Evolutionary conservation across 2,888 invertebrate genomes (phyloP).

Genomic region (Metacarcinus magister): DNA sequence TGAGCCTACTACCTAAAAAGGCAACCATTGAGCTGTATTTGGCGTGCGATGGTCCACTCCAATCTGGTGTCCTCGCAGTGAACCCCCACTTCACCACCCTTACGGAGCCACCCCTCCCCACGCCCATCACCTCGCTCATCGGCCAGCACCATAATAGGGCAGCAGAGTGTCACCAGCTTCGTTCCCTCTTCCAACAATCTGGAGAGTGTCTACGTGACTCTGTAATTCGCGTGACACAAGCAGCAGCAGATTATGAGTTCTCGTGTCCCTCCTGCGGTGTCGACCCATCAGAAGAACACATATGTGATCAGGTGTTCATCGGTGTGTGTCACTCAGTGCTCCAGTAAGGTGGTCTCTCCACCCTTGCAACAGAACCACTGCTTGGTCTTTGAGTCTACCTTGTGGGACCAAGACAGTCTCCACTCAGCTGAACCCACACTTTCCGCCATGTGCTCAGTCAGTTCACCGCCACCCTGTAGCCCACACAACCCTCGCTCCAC

Average conservation of each 20-base stretch:
- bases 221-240: not conserved
- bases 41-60: not conserved
- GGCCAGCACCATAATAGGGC: not conserved
- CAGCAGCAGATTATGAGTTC: not conserved
- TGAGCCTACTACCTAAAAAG: too few relatives aligned
- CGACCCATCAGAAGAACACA: not conserved
- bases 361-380: slow-evolving; percentile 13
- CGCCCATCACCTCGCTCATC: not conserved
- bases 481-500: not conserved
- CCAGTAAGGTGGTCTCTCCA: not conserved
- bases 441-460: not conserved
- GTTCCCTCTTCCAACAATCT: not conserved
- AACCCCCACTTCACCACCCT: slow-evolving; percentile 7
- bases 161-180: not conserved
- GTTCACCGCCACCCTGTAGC: not conserved
- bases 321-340: slow-evolving; percentile 20
- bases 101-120: not conserved
- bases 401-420: not conserved
- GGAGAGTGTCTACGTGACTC: not conserved
- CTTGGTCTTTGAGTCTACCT: not conserved
- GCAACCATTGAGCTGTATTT: too few relatives aligned
- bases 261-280: not conserved
- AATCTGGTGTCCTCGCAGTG: not conserved
- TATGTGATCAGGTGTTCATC: not conserved
- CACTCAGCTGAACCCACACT: not conserved